Conservation (phyloP, 2,113 vertebrate species). For the Suricata suricatta region DNA sequence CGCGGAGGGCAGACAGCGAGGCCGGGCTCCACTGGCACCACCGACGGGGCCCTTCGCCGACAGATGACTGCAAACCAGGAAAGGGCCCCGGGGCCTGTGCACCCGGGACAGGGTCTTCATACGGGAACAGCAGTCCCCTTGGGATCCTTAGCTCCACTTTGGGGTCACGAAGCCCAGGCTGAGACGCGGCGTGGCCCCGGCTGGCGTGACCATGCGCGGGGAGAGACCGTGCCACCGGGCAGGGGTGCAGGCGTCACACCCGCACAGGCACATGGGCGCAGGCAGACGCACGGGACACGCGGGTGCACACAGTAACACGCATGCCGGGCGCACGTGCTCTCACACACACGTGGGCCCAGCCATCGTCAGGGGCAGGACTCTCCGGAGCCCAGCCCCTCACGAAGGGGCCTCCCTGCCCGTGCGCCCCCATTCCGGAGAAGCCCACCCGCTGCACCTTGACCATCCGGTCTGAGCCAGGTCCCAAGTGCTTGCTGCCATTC, state of each 20-base stretch:
- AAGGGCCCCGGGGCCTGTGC: not conserved
- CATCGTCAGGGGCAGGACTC: not conserved
- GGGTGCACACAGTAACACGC: not conserved
- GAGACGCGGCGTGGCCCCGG: rapidly evolving
- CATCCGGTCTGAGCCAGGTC: no score
- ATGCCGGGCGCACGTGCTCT: not conserved
- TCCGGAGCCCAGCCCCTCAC: not conserved
- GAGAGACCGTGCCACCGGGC: not conserved
- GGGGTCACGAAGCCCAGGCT: not conserved
- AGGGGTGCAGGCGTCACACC: not conserved
- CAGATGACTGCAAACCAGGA: not conserved
- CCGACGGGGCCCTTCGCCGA: no score
- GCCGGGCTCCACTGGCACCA: no score
- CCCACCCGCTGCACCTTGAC: not conserved
- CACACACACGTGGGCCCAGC: not conserved
- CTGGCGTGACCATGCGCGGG: no score
- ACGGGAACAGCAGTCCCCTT: not conserved
- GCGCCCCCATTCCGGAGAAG: not conserved
- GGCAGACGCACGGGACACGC: no score
- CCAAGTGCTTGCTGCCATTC: not conserved
- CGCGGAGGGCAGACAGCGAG: rapidly evolving
- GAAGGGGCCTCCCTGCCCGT: no score
- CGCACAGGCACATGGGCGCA: not conserved
- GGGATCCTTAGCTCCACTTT: no score
- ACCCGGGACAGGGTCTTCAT: not conserved